Percentiles rank a stretch among this genome's conserved stretches.
These are phyloP conservation scores for Calyptomena viridis DNA, from an alignment of 2,113 vertebrate genomes.

Conservation along the genomic window DNA sequence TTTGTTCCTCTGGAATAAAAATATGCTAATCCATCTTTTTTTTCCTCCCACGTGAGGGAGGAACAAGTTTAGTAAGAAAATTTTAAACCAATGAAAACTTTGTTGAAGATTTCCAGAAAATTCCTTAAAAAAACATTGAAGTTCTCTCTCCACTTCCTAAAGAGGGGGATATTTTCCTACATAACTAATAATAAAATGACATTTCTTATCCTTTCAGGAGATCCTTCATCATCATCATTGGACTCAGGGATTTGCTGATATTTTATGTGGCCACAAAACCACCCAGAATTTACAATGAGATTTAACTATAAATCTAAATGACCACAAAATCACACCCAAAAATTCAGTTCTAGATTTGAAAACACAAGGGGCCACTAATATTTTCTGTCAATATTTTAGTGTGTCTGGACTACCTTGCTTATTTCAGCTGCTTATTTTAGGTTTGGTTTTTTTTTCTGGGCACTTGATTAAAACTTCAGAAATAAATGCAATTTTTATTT, in stretches of 20 bases:
- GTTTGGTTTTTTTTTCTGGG: not conserved
- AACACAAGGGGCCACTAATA: not conserved
- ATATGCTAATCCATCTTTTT: not conserved
- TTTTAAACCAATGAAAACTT: not conserved
- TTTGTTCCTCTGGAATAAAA: not conserved
- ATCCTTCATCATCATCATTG: not conserved
- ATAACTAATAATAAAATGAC: not conserved
- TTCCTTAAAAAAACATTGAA: not conserved
- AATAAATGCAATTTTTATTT: slow-evolving; percentile 37
- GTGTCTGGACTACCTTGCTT: not conserved
- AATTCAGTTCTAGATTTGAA: not conserved
- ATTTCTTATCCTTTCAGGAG: not conserved
- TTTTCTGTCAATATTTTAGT: not conserved
- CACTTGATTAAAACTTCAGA: slow-evolving; percentile 42
- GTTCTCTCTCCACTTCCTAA: not conserved
- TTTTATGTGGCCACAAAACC: not conserved
- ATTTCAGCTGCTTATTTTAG: not conserved
- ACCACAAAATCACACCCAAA: not conserved
- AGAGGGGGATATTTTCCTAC: accelerated
- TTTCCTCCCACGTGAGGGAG: not conserved
- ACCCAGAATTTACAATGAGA: not conserved
- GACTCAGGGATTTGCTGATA: not conserved
- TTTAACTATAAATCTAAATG: not conserved
- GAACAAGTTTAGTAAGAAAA: not conserved
- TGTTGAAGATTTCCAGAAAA: not conserved